Percentiles rank a stretch among this genome's conserved stretches.
Conservation (phyloP, 2,888 invertebrate genomes). For the Odontocolon sp. region DNA sequence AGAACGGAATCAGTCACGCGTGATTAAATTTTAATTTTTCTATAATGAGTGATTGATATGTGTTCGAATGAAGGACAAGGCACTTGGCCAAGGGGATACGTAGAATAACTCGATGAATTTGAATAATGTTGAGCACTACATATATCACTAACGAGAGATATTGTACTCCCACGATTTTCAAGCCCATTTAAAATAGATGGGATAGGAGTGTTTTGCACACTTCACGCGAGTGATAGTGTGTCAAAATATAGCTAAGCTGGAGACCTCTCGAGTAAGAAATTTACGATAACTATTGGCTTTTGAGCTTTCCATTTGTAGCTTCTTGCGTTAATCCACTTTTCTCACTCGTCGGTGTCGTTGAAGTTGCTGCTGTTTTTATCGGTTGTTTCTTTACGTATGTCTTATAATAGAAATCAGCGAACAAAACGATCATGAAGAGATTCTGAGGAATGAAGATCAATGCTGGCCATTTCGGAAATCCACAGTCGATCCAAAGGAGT, state of each 20-base stretch:
- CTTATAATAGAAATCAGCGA: constrained; percentile 86
- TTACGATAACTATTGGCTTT: constrained; percentile 57
- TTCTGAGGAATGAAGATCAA: constrained; percentile 85
- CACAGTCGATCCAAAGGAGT: constrained; percentile 83
- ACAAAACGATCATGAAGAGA: constrained; percentile 85
- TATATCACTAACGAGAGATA: no score
- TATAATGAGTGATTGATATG: background rate
- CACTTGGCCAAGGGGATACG: no score
- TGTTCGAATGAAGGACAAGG: no score
- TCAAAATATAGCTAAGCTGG: background rate
- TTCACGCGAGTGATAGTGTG: background rate
- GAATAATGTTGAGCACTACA: background rate
- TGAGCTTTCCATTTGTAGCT: constrained; percentile 63
- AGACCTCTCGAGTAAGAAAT: no score
- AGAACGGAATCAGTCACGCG: background rate
- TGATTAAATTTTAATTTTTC: background rate
- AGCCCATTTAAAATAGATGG: background rate
- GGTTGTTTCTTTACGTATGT: constrained; percentile 81
- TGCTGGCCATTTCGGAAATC: constrained; percentile 83
- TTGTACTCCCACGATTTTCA: no score
- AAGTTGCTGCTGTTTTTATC: constrained; percentile 36
- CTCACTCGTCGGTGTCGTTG: constrained; percentile 61
- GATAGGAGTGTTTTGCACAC: background rate
- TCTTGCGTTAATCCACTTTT: constrained; percentile 63
- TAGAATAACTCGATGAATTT: background rate